Percentiles rank a stretch among this genome's conserved stretches.
Conservation (phyloP, 2,797 vertebrate genomes). For the Tokudaia muenninki region DNA sequence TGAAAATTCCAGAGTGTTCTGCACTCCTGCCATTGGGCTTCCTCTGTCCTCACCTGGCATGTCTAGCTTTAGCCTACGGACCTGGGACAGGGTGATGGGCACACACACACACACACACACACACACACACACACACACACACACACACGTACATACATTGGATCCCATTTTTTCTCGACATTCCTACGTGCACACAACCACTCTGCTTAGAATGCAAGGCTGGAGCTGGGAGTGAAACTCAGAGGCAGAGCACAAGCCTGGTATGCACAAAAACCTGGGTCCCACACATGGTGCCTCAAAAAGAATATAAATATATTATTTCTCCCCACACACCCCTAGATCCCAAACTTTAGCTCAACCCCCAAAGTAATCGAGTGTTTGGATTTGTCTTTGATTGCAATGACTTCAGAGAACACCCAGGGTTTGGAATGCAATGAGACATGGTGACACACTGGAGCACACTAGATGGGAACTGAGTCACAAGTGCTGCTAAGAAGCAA, state of each 20-base stretch:
- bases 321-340: background rate
- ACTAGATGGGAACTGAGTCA: background rate
- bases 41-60: background rate
- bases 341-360: background rate
- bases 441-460: background rate
- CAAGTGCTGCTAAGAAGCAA: too few species aligned
- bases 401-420: too few species aligned
- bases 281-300: background rate
- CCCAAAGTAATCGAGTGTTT: background rate
- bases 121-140: too few species aligned
- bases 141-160: background rate
- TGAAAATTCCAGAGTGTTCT: background rate
- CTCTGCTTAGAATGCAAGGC: background rate
- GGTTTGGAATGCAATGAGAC: background rate
- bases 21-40: background rate
- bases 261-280: background rate
- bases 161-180: background rate
- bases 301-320: background rate
- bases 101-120: background rate
- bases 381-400: accelerated
- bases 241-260: background rate
- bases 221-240: background rate
- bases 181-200: background rate
- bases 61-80: background rate
- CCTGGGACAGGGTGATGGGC: background rate